Conservation (phyloP, 2,888 invertebrate genomes). For the Rugalucina vietnamica region DNA sequence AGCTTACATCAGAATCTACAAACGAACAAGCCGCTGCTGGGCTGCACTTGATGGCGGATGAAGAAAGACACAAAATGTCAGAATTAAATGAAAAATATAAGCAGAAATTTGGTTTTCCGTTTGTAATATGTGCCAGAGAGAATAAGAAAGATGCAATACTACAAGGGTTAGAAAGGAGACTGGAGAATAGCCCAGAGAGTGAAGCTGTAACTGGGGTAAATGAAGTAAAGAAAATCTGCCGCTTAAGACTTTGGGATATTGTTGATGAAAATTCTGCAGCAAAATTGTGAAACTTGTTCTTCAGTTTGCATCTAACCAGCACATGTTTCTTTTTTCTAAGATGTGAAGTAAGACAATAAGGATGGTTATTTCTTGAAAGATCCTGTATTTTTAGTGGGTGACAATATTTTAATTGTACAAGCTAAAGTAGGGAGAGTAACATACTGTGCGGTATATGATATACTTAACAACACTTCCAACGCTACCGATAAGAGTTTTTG, state of each 20-base stretch:
- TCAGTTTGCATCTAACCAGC: too few species aligned
- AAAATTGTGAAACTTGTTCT: constrained; percentile 1
- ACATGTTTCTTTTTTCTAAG: too few species aligned
- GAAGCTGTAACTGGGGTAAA: constrained; percentile 67
- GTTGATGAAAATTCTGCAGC: constrained; percentile 35
- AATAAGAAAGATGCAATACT: constrained; percentile 74
- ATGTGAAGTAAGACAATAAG: too few species aligned
- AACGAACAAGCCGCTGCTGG: constrained; percentile 68
- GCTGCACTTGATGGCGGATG: constrained; percentile 55
- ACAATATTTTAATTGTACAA: too few species aligned
- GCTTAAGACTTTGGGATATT: constrained; percentile 61
- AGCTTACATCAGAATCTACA: constrained; percentile 65
- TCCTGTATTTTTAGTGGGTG: too few species aligned
- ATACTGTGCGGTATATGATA: too few species aligned
- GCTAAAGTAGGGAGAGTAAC: too few species aligned
- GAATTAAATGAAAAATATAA: constrained; percentile 65
- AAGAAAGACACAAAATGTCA: constrained; percentile 58
- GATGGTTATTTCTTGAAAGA: too few species aligned
- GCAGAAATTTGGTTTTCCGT: constrained; percentile 73
- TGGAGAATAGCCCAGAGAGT: constrained; percentile 49
- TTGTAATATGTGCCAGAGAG: constrained; percentile 72
- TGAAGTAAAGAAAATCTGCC: constrained; percentile 73
- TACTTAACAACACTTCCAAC: too few species aligned
- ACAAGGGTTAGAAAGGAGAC: constrained; percentile 57
- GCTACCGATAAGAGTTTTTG: too few species aligned